Evolutionary conservation across 2,888 invertebrate species (phyloP), one percentile per base, ranked within the genome.

Genomic region (Trichopria drosophilae): DNA sequence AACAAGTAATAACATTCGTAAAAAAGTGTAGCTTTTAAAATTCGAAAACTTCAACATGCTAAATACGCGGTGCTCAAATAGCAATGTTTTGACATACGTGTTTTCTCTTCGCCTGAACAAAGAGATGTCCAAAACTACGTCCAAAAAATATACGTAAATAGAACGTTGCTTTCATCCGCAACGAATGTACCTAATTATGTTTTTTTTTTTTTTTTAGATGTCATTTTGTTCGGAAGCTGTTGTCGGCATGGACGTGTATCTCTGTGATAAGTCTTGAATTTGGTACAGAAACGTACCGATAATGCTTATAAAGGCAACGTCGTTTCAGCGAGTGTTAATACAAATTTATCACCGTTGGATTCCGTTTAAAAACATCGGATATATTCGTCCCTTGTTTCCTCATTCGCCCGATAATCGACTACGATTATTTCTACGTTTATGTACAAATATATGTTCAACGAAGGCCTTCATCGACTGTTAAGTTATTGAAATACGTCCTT

Each of bases 31-130:
- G 62, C 61, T 67, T n/a, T 66, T 73, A 73, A 71, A 73, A 70
- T 74, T 73, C 68, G 57, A 68, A 73, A 74, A 74, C 73, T 71
- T 74, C 63, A 74, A 74, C 74, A 67, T 64, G 64, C 64, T 64
- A 64, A 64, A 61, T 62, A 66, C 64, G 66, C 62, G 62, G 62
- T 63, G 60, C 62, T 55, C 52, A 47, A 64, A 52, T 57, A 62
- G 59, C 57, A 29, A 40, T 39, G 28, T 22, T 35, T 47, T 23
- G 43, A 61, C 53, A 62, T 56, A 44, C 53, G 50, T 35, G 41
- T 49, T 49, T 39, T 53, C 51, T 48, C 53, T 55, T 52, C 47
- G 45, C 55, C 45, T 37, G 47, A 43, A 54, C 57, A 57, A 62
- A 41, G 50, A 32, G 43, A 46, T 55, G 57, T 53, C 50, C 20